phyloP scores from a whole-genome alignment of 2,888 invertebrate genomes.

The Cantharis flavilabris region DNA sequence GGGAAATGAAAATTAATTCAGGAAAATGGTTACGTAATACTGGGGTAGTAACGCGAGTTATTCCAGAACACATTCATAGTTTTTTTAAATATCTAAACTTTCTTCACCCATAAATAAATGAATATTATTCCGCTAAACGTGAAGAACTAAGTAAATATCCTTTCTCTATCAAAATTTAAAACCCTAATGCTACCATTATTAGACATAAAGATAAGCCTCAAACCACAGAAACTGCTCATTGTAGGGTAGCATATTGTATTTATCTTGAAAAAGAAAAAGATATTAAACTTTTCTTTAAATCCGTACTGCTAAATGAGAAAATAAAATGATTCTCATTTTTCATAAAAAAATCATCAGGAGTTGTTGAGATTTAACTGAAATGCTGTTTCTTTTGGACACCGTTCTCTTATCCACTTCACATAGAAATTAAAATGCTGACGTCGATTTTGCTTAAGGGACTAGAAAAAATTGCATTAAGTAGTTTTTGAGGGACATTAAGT shows the following conservation, averaged over 20 bases:
- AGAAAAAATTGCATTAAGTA: slow-evolving; percentile 2
- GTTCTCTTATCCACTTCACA: not conserved
- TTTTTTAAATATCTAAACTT: not conserved
- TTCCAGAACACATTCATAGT: not conserved
- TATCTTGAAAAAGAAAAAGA: slow-evolving; percentile 14
- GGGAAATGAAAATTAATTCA: not conserved
- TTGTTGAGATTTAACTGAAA: slow-evolving; percentile 12
- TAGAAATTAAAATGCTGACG: slow-evolving; percentile 6
- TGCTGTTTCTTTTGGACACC: not conserved
- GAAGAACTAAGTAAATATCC: not conserved
- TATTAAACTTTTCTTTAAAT: slow-evolving; percentile 21
- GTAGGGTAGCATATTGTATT: slow-evolving; percentile 21
- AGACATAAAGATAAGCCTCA: slow-evolving; percentile 2
- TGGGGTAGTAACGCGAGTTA: not conserved
- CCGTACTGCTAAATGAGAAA: slow-evolving; percentile 17
- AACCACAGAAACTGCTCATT: slow-evolving; percentile 6
- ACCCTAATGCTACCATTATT: slow-evolving; percentile 3
- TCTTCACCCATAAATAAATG: not conserved
- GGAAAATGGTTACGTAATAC: not conserved
- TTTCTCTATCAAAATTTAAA: not conserved
- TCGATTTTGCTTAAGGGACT: slow-evolving; percentile 5
- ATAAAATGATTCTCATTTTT: slow-evolving; percentile 22
- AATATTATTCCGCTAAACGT: not conserved
- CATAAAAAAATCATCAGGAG: slow-evolving; percentile 13
- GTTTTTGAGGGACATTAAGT: slow-evolving; percentile 11